Conservation (phyloP, 37 sponge, comb jelly and placozoan species). For the Beroe forskalii region DNA sequence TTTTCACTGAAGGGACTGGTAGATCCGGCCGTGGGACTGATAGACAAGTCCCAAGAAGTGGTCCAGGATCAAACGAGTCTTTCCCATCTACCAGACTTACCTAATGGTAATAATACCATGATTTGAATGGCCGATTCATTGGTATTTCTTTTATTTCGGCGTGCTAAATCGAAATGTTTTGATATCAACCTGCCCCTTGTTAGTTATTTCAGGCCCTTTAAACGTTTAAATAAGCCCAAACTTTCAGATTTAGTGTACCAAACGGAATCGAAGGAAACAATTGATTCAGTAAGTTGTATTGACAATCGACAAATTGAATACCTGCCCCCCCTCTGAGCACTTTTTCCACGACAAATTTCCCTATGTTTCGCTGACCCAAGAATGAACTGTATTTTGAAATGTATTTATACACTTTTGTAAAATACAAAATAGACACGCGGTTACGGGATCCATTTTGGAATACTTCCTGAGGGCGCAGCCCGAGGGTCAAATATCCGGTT, state of each 20-base stretch:
- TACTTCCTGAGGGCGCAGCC: no score
- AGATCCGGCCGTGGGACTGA: slow-evolving; percentile 40
- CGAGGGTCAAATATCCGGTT: no score
- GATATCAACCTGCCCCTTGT: no score
- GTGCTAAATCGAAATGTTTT: no score
- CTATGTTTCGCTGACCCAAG: no score
- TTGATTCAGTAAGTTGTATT: background rate
- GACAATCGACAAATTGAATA: background rate
- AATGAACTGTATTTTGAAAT: no score
- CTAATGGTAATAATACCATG: background rate
- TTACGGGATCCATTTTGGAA: no score
- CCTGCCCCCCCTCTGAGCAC: background rate
- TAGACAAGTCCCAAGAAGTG: background rate
- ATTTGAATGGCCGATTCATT: background rate
- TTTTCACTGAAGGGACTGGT: slow-evolving; percentile 43
- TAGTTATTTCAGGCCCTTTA: no score
- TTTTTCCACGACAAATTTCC: background rate
- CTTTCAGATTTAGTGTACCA: slow-evolving; percentile 38
- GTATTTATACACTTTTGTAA: no score
- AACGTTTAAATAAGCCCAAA: no score
- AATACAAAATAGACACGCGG: no score
- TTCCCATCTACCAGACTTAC: background rate
- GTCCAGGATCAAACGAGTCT: background rate
- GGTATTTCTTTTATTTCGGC: no score
- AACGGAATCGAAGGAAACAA: slow-evolving; percentile 30